These are phyloP conservation scores for Gobio occitaniae DNA, from an alignment of 2,797 vertebrate genomes.

Conservation along the genomic window DNA sequence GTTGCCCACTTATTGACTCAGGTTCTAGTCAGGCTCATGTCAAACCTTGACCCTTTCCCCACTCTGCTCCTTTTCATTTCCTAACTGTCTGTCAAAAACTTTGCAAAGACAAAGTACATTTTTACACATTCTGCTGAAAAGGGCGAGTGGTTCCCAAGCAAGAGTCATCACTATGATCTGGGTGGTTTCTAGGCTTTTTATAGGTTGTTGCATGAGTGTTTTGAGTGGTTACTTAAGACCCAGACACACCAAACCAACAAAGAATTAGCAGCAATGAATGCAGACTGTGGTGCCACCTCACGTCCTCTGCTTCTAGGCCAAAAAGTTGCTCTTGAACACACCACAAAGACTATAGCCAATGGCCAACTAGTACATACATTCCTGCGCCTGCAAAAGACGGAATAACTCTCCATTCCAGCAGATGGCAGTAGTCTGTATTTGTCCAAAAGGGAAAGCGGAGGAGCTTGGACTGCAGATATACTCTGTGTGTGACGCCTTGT, in stretches of 20 bases:
- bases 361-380: neutral
- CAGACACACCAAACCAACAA: neutral
- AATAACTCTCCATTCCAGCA: neutral
- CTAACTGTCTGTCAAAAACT: neutral
- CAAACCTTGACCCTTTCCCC: neutral
- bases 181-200: too few species aligned
- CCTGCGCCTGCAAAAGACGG: rapidly evolving
- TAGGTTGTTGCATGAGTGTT: neutral
- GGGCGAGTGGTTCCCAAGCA: too few species aligned
- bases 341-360: too few species aligned
- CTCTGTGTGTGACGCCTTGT: neutral
- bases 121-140: neutral
- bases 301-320: neutral
- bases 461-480: neutral
- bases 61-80: neutral
- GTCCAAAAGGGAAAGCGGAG: neutral
- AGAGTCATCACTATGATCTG: neutral
- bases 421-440: neutral
- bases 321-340: neutral
- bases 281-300: neutral
- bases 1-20: neutral
- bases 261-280: neutral
- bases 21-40: neutral
- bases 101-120: neutral
- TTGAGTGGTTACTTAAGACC: neutral